A percentile compares a stretch with the other conserved stretches of the same genome.
These are phyloP conservation scores for Fregetta grallaria DNA, from an alignment of 2,113 vertebrate species.

Conservation along the genomic window DNA sequence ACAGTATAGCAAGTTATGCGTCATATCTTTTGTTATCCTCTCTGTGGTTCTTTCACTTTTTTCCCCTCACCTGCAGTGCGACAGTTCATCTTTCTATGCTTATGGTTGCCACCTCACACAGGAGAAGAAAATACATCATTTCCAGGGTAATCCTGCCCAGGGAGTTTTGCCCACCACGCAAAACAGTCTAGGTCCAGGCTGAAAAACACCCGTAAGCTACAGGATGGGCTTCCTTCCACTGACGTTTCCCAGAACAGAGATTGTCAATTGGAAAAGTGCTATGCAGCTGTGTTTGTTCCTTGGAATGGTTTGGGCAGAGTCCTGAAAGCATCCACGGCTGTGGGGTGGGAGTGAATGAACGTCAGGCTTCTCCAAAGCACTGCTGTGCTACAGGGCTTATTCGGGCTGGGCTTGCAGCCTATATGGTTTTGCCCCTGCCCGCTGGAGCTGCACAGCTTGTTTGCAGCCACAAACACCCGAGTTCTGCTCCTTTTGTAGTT, in stretches of 20 bases:
- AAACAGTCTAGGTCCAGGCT: neutral
- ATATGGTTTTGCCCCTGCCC: neutral
- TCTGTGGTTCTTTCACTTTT: neutral
- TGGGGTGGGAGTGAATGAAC: neutral
- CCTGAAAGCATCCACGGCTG: neutral
- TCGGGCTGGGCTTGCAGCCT: neutral
- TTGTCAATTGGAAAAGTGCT: neutral
- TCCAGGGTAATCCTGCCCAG: neutral
- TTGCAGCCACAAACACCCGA: neutral
- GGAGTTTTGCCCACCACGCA: neutral
- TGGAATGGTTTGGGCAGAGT: neutral
- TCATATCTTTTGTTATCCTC: neutral
- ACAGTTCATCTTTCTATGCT: neutral
- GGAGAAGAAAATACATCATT: neutral
- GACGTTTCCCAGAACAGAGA: neutral
- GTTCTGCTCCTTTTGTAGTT: neutral
- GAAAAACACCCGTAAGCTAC: neutral
- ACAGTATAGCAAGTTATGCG: neutral
- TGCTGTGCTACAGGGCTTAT: neutral
- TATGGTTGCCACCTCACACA: neutral
- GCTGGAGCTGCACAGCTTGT: neutral
- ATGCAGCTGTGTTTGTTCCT: neutral
- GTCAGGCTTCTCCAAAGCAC: neutral
- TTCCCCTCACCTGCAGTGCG: neutral
- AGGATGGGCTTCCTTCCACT: neutral